Conservation (phyloP, 2,797 vertebrate species). For the Cygnus olor region DNA sequence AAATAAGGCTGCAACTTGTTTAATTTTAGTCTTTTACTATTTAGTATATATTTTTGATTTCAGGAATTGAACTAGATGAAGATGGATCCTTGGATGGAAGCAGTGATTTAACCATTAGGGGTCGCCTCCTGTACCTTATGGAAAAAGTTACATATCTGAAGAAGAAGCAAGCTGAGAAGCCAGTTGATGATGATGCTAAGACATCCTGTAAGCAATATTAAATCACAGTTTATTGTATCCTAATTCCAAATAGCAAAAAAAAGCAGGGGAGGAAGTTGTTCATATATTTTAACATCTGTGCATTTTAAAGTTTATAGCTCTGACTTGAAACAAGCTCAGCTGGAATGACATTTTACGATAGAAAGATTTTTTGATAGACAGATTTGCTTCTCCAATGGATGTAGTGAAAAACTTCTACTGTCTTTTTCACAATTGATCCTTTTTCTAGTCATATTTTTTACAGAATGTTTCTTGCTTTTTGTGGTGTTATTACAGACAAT, state of each 20-base stretch:
- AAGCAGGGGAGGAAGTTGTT: not conserved
- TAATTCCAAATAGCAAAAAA: not conserved
- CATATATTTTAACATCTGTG: not conserved
- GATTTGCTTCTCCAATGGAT: not conserved
- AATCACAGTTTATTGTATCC: not conserved
- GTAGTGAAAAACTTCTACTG: not conserved
- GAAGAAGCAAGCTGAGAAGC: conserved; percentile 87
- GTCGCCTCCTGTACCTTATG: conserved; percentile 89
- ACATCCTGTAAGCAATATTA: conserved; percentile 86
- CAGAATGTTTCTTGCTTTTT: not conserved
- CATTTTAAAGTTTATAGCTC: not conserved
- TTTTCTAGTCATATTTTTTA: not conserved
- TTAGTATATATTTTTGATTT: not conserved
- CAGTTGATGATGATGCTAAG: conserved; percentile 83
- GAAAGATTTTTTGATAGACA: not conserved
- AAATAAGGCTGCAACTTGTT: not conserved
- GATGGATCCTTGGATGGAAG: conserved; percentile 85
- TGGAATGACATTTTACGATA: not conserved
- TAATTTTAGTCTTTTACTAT: not conserved
- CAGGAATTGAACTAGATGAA: conserved; percentile 92
- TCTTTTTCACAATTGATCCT: not conserved
- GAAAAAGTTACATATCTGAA: conserved; percentile 92
- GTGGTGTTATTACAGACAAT: not conserved
- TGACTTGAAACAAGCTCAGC: not conserved
- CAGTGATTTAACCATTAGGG: conserved; percentile 89